Evolutionary conservation across 2,888 invertebrate species (phyloP).

Genomic region (Acleris laterana): DNA sequence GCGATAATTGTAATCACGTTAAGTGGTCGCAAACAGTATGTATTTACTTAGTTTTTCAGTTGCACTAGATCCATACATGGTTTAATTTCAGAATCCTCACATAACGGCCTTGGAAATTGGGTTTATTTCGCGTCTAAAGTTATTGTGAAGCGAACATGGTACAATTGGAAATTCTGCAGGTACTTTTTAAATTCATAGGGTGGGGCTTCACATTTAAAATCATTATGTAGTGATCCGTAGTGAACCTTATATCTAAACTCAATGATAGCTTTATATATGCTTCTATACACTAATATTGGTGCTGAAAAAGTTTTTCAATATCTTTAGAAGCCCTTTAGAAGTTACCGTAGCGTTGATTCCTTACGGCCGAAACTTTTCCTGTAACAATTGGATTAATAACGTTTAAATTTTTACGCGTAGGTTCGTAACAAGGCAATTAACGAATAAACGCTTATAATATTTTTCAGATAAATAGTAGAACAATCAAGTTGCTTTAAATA

Average conservation of each 20-base stretch:
- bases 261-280: slow-evolving; percentile 52
- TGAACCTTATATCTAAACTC: slow-evolving; percentile 40
- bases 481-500: slow-evolving; percentile 37
- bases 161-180: slow-evolving; percentile 78
- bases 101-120: slow-evolving; percentile 74
- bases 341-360: neutral
- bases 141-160: slow-evolving; percentile 70
- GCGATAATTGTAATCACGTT: neutral
- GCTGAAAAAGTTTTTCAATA: slow-evolving; percentile 47
- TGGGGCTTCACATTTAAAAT: slow-evolving; percentile 63
- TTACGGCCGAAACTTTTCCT: slow-evolving; percentile 52
- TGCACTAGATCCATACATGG: slow-evolving; percentile 65
- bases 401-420: slow-evolving; percentile 44
- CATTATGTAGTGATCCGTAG: slow-evolving; percentile 36
- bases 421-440: slow-evolving; percentile 50
- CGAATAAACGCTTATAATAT: slow-evolving; percentile 44
- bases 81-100: slow-evolving; percentile 80
- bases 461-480: slow-evolving; percentile 39
- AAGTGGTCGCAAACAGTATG: slow-evolving; percentile 32
- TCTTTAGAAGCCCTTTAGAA: slow-evolving; percentile 40
- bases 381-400: slow-evolving; percentile 46
- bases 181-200: slow-evolving; percentile 67
- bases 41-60: slow-evolving; percentile 48
- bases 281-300: slow-evolving; percentile 45
- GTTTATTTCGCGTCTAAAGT: slow-evolving; percentile 63